Base-by-base conservation (phyloP, 2,888 invertebrate species). In the Amphipoea oculea region DNA sequence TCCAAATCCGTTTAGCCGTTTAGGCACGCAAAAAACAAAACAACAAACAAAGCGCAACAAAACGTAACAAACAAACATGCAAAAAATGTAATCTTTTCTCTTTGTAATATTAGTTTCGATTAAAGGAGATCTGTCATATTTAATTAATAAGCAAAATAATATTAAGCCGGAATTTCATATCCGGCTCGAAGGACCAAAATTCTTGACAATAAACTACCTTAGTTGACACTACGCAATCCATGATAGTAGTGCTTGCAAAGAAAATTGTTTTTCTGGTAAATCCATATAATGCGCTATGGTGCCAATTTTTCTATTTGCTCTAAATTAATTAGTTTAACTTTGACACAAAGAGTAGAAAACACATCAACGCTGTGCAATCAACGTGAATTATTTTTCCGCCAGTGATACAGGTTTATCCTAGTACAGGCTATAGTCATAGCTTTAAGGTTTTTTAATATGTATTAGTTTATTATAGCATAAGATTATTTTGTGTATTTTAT, bases 171-270 rank as follows among this genome's bases (percentile, higher is more conserved):
- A 51, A 9, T 51, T 62, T 0, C 4, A 7, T 17, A 29, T 75
- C 73, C 54, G 40, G n/a, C 40, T 60, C 57, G n/a, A 79, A 69
- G 51, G 29, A 78, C 70, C 6, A 29, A 75, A 36, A 45, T 57
- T 72, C 0, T 7, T 51, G 20, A 12, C 0, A n/a, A n/a, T 36
- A 12, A 62, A 36, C 42, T 4, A 42, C 11, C 48, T 48, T 48
- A 48, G 14, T 48, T 48, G 48, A 48, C 48, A 48, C 14, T 48
- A 48, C 4, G 23, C 0, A 9, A n/a, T 14, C 9, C 1, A 76
- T 45, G 17, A 23, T 0, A 4, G 0, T 7, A 29, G 6, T 36
- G 11, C 23, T 29, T n/a, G 14, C 14, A 36, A 68, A 67, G 0
- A 12, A 48, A 48, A 4, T 48, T 12, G 4, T 14, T 4, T 48